phyloP scores from a whole-genome alignment of 2,888 invertebrate genomes.

The Ophraella communa region DNA sequence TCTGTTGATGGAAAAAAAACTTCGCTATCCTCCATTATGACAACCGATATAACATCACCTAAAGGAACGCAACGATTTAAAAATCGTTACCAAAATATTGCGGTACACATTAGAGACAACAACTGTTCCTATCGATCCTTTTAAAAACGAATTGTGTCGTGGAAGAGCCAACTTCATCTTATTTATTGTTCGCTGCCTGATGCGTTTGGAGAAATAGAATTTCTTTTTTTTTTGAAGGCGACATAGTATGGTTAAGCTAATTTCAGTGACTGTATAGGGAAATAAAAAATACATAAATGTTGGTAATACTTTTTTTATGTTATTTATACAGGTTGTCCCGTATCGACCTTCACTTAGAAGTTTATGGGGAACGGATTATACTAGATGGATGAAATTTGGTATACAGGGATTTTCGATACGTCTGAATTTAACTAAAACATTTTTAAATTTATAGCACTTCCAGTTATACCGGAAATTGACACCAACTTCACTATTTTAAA shows the following conservation, averaged over 20 bases:
- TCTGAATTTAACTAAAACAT: too few species aligned
- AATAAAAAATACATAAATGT: background rate
- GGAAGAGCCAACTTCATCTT: background rate
- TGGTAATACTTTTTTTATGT: background rate
- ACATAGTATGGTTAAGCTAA: background rate
- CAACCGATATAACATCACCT: conserved; percentile 14
- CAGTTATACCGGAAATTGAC: too few species aligned
- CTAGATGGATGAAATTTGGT: too few species aligned
- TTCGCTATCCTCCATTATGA: conserved; percentile 29
- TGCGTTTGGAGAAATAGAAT: background rate
- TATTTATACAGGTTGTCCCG: background rate
- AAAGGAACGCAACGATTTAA: conserved; percentile 55
- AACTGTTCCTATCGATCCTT: conserved; percentile 46
- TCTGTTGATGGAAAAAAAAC: conserved; percentile 36
- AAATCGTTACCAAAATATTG: conserved; percentile 57
- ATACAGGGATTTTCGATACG: too few species aligned
- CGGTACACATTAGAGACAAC: conserved; percentile 57
- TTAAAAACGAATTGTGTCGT: conserved; percentile 29
- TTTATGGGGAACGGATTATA: too few species aligned
- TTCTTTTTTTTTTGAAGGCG: background rate
- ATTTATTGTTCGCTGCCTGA: background rate
- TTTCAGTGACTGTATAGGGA: background rate
- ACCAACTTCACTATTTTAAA: too few species aligned
- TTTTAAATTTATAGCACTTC: too few species aligned
- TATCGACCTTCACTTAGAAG: too few species aligned